Evolutionary conservation across 2,888 invertebrate genomes (phyloP).

Genomic region (Tetanocera ferruginea): DNA sequence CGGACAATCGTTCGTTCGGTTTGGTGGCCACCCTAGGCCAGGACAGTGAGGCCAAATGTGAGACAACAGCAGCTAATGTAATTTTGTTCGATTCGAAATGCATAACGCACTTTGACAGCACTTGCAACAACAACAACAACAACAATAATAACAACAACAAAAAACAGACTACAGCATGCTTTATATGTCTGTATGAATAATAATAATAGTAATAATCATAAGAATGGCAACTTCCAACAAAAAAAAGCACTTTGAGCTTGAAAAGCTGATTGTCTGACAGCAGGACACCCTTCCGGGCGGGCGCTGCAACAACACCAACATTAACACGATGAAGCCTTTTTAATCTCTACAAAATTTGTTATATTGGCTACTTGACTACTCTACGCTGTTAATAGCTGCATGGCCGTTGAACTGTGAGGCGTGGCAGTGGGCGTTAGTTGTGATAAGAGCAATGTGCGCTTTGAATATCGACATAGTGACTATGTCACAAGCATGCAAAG

Average conservation of each 20-base stretch:
- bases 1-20: background rate
- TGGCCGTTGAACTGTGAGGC: background rate
- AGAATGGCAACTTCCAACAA: background rate
- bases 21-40: background rate
- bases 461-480: too few species aligned
- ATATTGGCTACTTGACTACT: slow-evolving; percentile 16
- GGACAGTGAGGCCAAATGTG: background rate
- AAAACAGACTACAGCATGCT: background rate
- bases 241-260: background rate
- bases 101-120: slow-evolving; percentile 13
- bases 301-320: background rate
- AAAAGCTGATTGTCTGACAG: too few species aligned
- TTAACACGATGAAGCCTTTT: slow-evolving; percentile 23
- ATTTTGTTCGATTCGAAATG: slow-evolving; percentile 31
- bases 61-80: slow-evolving; percentile 25
- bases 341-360: slow-evolving; percentile 29
- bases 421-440: slow-evolving; percentile 9
- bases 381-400: background rate
- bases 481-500: too few species aligned
- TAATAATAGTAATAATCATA: background rate
- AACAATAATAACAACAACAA: slow-evolving; percentile 12
- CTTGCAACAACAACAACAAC: slow-evolving; percentile 6
- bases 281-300: background rate
- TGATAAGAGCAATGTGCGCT: background rate
- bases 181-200: background rate